Evolutionary conservation across 2,888 invertebrate species (phyloP).

Genomic region (Eristalis pertinax): DNA sequence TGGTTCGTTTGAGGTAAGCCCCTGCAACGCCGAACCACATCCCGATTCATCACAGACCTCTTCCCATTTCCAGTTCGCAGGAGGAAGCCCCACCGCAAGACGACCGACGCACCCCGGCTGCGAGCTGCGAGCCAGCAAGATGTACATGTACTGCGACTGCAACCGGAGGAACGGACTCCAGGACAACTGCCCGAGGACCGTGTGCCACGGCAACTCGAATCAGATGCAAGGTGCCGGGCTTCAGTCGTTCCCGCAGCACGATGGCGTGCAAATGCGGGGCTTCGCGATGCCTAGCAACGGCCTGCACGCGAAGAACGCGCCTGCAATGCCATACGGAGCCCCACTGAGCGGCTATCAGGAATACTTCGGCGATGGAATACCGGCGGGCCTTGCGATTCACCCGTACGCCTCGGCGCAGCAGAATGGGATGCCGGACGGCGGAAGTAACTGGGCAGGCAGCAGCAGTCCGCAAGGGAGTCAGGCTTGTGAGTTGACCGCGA

Average conservation of each 20-base stretch:
- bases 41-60: background rate
- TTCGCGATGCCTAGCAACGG: background rate
- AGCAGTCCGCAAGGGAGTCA: no score
- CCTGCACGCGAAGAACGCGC: background rate
- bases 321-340: background rate
- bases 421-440: background rate
- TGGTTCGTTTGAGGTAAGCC: background rate
- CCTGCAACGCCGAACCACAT: no score
- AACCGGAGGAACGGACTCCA: constrained; percentile 84
- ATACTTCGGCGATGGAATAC: background rate
- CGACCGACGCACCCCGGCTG: constrained; percentile 80
- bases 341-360: constrained; percentile 13
- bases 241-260: constrained; percentile 71
- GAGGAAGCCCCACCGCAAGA: background rate
- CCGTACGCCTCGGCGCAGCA: background rate
- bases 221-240: constrained; percentile 82
- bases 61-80: background rate
- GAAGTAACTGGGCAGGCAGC: background rate
- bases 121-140: constrained; percentile 82
- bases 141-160: constrained; percentile 84
- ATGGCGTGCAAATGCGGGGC: background rate
- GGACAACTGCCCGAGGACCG: constrained; percentile 83
- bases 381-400: background rate
- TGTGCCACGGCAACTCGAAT: constrained; percentile 82
- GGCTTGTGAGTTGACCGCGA: background rate